Evolutionary conservation across 1,140 invertebrate genomes (phyloP).

Genomic region (Drosophila nebulosa): DNA sequence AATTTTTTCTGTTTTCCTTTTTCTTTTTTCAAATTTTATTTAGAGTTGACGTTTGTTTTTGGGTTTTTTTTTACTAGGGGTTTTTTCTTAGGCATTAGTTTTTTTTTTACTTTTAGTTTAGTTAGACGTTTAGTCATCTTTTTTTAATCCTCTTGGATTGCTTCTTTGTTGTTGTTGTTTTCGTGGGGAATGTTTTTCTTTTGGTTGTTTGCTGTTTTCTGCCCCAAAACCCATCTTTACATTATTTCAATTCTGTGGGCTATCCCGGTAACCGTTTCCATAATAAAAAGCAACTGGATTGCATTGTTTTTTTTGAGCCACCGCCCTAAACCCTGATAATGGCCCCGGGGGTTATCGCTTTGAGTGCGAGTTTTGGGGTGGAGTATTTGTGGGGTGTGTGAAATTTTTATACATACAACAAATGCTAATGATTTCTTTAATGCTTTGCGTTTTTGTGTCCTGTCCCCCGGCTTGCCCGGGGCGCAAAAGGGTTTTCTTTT

Average conservation of each 20-base stretch:
- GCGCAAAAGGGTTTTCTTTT: not conserved
- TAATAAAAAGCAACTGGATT: slow-evolving; percentile 70
- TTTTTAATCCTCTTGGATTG: not conserved
- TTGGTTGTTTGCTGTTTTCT: not conserved
- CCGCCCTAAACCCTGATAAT: slow-evolving; percentile 84
- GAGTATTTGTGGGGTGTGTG: not conserved
- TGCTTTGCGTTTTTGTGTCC: slow-evolving; percentile 17
- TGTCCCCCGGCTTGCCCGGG: slow-evolving; percentile 20
- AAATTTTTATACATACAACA: too few relatives aligned
- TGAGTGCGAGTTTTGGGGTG: slow-evolving; percentile 17
- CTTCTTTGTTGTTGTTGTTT: not conserved
- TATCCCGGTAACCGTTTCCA: slow-evolving; percentile 72
- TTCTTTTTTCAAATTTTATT: not conserved
- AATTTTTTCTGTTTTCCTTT: not conserved
- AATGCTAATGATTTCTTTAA: slow-evolving; percentile 66
- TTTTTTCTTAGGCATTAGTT: slow-evolving; percentile 5
- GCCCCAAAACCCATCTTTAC: too few relatives aligned
- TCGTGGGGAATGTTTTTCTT: not conserved
- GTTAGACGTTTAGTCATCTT: not conserved
- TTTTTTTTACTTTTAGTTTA: not conserved
- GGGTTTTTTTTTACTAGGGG: not conserved
- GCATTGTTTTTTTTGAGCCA: slow-evolving; percentile 81
- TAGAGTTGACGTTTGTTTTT: not conserved
- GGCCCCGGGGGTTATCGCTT: slow-evolving; percentile 84
- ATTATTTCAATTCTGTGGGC: slow-evolving; percentile 71